Conservation (phyloP, 2,113 vertebrate species). For the Solea senegalensis region DNA sequence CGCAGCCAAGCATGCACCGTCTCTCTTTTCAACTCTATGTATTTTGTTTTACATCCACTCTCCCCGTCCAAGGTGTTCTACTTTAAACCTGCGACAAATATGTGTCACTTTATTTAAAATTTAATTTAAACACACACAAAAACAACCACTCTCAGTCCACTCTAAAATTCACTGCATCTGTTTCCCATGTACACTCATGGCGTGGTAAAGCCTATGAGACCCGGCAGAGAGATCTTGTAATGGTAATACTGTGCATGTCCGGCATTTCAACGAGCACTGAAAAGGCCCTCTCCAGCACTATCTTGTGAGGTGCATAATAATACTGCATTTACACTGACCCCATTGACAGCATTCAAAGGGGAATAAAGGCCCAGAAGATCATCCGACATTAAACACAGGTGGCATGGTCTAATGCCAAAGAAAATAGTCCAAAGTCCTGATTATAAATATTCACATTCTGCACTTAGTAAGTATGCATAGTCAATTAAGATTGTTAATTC, state of each 20-base stretch:
- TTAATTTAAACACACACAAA: background rate
- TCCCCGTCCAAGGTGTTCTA: background rate
- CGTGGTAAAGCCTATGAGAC: slow-evolving; percentile 43
- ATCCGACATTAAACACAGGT: slow-evolving; percentile 2
- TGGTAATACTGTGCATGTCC: slow-evolving; percentile 53
- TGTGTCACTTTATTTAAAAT: background rate
- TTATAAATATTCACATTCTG: slow-evolving; percentile 1
- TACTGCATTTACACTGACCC: slow-evolving; percentile 46
- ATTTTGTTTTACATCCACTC: slow-evolving; percentile 13
- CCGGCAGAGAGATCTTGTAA: slow-evolving; percentile 67
- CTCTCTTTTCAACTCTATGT: slow-evolving; percentile 6
- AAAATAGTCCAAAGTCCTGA: background rate
- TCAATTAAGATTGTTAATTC: background rate
- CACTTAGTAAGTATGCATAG: background rate
- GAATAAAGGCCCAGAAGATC: slow-evolving; percentile 28
- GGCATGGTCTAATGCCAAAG: background rate
- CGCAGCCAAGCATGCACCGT: slow-evolving; percentile 29
- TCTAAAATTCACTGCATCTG: slow-evolving; percentile 35
- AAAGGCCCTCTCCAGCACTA: slow-evolving; percentile 25
- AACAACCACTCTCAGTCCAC: background rate
- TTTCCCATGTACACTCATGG: slow-evolving; percentile 37
- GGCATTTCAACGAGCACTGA: slow-evolving; percentile 52
- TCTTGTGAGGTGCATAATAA: slow-evolving; percentile 57
- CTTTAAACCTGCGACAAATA: background rate
- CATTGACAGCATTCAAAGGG: slow-evolving; percentile 41